These are phyloP conservation scores for Acanthosepion esculentum DNA, from an alignment of 2,888 invertebrate species.

Conservation along the genomic window DNA sequence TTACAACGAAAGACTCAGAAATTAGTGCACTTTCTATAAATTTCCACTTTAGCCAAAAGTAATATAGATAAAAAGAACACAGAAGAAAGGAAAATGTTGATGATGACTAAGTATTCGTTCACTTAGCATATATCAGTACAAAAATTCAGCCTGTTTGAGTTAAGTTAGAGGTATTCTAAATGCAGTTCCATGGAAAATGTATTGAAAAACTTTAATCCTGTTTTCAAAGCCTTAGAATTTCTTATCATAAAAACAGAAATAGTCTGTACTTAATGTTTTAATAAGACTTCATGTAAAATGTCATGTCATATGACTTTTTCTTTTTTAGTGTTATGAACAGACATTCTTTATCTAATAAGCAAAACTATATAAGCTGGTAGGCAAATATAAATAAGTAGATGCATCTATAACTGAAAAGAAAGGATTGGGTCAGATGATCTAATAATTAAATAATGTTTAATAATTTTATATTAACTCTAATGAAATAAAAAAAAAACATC, in stretches of 20 bases:
- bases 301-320: neutral
- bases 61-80: neutral
- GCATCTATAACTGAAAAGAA: neutral
- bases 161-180: neutral
- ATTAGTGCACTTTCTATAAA: too few relatives aligned
- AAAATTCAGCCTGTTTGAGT: neutral
- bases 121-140: neutral
- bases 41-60: neutral
- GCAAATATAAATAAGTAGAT: neutral
- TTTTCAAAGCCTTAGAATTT: neutral
- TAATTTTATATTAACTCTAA: neutral
- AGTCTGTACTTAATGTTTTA: neutral
- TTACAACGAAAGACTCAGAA: too few relatives aligned
- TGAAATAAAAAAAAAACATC: neutral
- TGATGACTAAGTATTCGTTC: neutral
- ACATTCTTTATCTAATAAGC: neutral
- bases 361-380: neutral
- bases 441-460: neutral
- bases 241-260: neutral
- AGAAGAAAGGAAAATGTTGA: neutral
- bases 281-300: conserved; percentile 33
- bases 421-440: neutral
- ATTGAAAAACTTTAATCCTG: neutral
- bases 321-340: neutral
- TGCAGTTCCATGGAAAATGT: neutral